phyloP scores from a whole-genome alignment of 2,888 invertebrate species.

The Erebia epiphron region DNA sequence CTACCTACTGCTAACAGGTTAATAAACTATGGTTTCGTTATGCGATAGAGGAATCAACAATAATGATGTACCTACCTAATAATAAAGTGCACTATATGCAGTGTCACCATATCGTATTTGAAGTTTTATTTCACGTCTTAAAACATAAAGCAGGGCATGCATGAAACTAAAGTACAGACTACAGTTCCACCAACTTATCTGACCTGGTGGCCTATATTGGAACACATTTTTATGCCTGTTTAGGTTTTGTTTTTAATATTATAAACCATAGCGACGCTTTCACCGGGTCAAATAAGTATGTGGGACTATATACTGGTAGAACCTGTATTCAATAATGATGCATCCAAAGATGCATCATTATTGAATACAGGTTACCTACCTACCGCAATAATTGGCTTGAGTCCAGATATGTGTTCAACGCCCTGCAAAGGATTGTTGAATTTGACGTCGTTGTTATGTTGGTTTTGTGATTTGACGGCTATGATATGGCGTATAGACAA shows the following conservation, averaged over 20 bases:
- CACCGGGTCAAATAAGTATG: too few species aligned
- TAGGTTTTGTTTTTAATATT: too few species aligned
- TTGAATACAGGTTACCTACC: too few species aligned
- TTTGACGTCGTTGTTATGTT: background rate
- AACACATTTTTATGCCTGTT: too few species aligned
- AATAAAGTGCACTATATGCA: constrained; percentile 73
- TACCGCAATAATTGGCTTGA: background rate
- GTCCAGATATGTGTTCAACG: background rate
- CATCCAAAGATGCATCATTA: too few species aligned
- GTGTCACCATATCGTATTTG: constrained; percentile 62
- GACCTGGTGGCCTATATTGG: too few species aligned
- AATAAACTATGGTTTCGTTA: constrained; percentile 24
- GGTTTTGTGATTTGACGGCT: too few species aligned
- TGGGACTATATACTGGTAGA: background rate
- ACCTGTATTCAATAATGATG: background rate
- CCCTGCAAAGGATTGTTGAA: background rate
- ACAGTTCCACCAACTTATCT: too few species aligned
- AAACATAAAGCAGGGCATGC: background rate
- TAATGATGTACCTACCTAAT: constrained; percentile 50
- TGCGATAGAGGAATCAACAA: constrained; percentile 24
- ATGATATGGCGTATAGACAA: too few species aligned
- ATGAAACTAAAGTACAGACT: too few species aligned
- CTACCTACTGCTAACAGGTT: background rate
- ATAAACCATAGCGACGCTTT: too few species aligned
- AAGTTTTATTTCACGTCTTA: constrained; percentile 56